Evolutionary conservation across 2,113 vertebrate species (phyloP), one percentile per base, ranked within the genome.

Genomic region (Rhinichthys klamathensis): DNA sequence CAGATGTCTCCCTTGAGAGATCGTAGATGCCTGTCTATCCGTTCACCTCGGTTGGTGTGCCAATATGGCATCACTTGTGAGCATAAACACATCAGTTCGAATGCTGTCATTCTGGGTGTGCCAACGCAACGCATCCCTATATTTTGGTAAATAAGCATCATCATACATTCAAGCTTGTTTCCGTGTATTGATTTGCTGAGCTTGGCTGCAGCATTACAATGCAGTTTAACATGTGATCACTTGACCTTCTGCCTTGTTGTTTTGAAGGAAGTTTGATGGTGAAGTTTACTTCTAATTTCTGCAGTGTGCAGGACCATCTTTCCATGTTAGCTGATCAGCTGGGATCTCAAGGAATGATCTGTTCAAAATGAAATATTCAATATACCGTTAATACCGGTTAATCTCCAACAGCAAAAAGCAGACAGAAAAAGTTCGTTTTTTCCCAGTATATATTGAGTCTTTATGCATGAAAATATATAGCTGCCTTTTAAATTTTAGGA

Each of bases 1-100:
- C 73, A 41, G 81, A 74, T 85, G 72, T 78, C 81, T 83, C 87
- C 30, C 80, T 83, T 56, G 84, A 49, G 84, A 74, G 61, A 78
- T 51, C 13, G 51, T 61, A 78, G 35, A 82, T 75, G 46, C 35
- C 65, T 69, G 49, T 88, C 61, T 72, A 73, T 82, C 27, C 32
- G 69, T 69, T 80, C 81, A 85, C 30, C 23, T 58, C 10, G 32
- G 63, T 65, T 25, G 63, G 69, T 4, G 78, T 38, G 38, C 61
- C 74, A 79, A 69, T 80, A 60, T 23, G 56, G 38, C 74, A 72
- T 32, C 27, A 1, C 78, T 49, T 67, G 25, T 83, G 63, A 77
- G 51, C 16, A 46, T 78, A 70, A 67, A 83, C 74, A 78, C 63
- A 49, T 76, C 70, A 58, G 69, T 49, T 76, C 51, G 21, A 70